Percentiles rank a stretch among this genome's conserved stretches.
Evolutionary conservation across 2,113 vertebrate genomes (phyloP).

Genomic region (Egretta garzetta): DNA sequence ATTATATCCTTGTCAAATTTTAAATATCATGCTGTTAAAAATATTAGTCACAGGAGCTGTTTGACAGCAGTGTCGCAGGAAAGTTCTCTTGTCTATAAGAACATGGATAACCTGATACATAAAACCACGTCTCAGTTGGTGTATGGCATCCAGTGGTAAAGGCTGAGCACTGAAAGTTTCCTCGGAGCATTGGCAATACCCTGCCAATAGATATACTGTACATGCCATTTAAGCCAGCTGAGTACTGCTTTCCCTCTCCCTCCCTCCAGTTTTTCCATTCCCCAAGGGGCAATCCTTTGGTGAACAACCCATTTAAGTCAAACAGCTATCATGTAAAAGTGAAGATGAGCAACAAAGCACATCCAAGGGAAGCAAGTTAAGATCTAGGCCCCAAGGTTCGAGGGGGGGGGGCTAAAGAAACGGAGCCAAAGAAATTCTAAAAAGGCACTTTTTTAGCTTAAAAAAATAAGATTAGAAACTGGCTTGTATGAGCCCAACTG

Average conservation of each 20-base stretch:
- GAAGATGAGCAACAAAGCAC: conserved; percentile 67
- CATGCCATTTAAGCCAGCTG: conserved; percentile 63
- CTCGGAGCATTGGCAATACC: conserved; percentile 51
- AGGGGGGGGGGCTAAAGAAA: conserved; percentile 55
- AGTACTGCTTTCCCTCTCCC: conserved; percentile 62
- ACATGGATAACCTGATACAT: conserved; percentile 48
- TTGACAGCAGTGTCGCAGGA: conserved; percentile 57
- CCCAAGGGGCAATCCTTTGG: conserved; percentile 67
- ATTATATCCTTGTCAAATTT: conserved; percentile 77
- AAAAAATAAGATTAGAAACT: conserved; percentile 81
- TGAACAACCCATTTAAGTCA: conserved; percentile 66
- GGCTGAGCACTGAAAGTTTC: conserved; percentile 35
- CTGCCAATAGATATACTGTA: conserved; percentile 48
- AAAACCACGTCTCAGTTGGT: conserved; percentile 36
- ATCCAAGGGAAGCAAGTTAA: conserved; percentile 76
- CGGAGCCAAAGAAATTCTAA: conserved; percentile 76
- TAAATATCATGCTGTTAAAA: conserved; percentile 78
- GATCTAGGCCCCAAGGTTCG: conserved; percentile 66
- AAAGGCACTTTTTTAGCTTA: conserved; percentile 72
- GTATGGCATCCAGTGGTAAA: conserved; percentile 42
- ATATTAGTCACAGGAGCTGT: conserved; percentile 73
- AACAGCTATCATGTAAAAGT: conserved; percentile 69
- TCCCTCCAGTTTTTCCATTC: conserved; percentile 67
- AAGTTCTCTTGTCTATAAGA: conserved; percentile 56
- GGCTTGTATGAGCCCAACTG: conserved; percentile 81